Evolutionary conservation across 2,113 vertebrate species (phyloP), one percentile per base, ranked within the genome.

Genomic region (Bolborhynchus lineola): DNA sequence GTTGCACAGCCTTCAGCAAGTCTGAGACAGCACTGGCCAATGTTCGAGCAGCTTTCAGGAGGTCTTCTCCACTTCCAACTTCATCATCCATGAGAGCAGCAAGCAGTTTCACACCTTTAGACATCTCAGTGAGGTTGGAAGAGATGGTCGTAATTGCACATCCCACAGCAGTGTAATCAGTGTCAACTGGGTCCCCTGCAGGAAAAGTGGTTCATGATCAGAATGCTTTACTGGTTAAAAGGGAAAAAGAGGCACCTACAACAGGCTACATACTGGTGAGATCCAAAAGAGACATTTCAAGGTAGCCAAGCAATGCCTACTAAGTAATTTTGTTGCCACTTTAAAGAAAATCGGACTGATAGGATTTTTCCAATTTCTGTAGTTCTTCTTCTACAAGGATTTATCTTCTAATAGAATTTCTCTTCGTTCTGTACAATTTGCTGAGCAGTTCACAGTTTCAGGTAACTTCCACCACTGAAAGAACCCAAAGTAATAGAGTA

Each of bases 121-220:
- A 99, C 99, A 99, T 99, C 96, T 99, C 99, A 4, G 99, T 99
- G 96, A 99, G 98, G 98, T 99, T 99, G 93, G 99, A 99, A 62
- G 99, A 99, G 95, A 99, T 99, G 75, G 99, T 99, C 79, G 99
- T 99, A 97, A 99, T 99, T 29, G 99, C 99, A 41, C 99, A 99
- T 47, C 99, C 99, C 95, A 99, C 99, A 2, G 99, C 99, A 1
- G 99, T 99, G 96, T 99, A 99, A 96, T 99, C 99, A 0, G 99
- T 99, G 95, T 99, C 99, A 13, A 98, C 98, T 3, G 99, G 99
- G 96, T 99, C 99, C 86, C 99, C 99, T 99, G 97, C 15, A 71
- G 19, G 39, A 78, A 19, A 95, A 77, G 93, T 7, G 13, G 9
- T 84, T 53, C 31, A 17, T 49, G 0, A 64, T 78, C 42, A 92